Evolutionary conservation across 2,888 invertebrate species (phyloP), one percentile per base, ranked within the genome.

Genomic region (Octonoba sinensis): DNA sequence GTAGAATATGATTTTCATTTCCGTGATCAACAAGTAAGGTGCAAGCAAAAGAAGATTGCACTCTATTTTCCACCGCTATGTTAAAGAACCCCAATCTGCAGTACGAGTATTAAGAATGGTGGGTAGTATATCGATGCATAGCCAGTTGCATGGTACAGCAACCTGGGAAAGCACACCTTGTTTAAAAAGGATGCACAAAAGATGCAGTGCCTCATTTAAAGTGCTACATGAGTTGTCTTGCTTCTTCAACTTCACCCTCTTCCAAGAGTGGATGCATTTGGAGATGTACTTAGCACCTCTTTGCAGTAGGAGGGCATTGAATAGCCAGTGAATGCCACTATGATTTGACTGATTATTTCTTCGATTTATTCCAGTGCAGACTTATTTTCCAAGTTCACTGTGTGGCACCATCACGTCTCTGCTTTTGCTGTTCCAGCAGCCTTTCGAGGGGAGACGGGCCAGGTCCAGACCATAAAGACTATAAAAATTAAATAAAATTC

Each of bases 391-490:
- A 12, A n/a, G 66, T 86, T 88, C 88, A 88, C 85, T 88, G 88
- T 66, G 88, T 87, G 72, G 88, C 87, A 13, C 86, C 86, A 83
- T 88, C 88, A 18, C 88, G 86, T 84, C 88, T 87, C 66, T 87
- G 87, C 73, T 93, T 93, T 89, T 95, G 95, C 86, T 94, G 94
- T 87, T 95, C 94, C 83, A 95, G 89, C 22, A 95, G 91, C 56
- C 94, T 92, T 88, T 94, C 94, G 77, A 95, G 90, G 0, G 94
- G 94, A 49, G 94, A 94, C 1, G 93, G 93, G 3, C 93, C 93
- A 6, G 93, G 93, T 0, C 93, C 93, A 15, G 93, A 92, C 93
- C 94, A 94, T 59, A 94, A 89, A 0, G 93, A 93, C 91, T 94
- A 92, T 51, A 91, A 88, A 83, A 85, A 86, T 3, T 87, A 82